Conservation (phyloP, 2,888 invertebrate species). For the Cinara cedri region DNA sequence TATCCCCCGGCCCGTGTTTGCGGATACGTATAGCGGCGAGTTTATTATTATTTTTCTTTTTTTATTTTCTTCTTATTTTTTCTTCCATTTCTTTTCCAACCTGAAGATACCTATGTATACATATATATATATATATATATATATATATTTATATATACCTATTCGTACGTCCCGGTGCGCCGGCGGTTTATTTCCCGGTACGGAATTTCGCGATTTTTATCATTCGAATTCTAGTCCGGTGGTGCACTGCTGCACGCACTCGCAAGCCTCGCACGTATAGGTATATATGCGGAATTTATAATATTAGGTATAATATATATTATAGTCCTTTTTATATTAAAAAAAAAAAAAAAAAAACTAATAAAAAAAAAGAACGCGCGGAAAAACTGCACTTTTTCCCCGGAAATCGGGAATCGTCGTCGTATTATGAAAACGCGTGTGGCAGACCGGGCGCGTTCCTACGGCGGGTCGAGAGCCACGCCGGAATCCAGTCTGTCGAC, state of each 20-base stretch:
- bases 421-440: background rate
- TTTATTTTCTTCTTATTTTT: too few species aligned
- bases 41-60: background rate
- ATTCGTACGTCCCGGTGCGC: background rate
- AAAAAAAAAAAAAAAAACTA: background rate
- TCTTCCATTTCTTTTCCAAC: too few species aligned
- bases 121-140: too few species aligned
- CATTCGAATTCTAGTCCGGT: background rate
- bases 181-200: too few species aligned
- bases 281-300: too few species aligned
- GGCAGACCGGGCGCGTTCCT: background rate
- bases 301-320: too few species aligned
- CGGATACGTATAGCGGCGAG: background rate
- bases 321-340: background rate
- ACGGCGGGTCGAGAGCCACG: background rate
- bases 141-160: too few species aligned
- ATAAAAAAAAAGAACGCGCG: background rate
- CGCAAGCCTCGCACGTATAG: too few species aligned
- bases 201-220: conserved; percentile 27
- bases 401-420: conserved; percentile 31
- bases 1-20: background rate
- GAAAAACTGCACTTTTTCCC: conserved; percentile 28
- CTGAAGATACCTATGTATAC: background rate
- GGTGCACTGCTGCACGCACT: too few species aligned
- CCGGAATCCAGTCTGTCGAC: conserved; percentile 49